Conservation (phyloP, 2,113 vertebrate genomes). For the Rissa tridactyla region DNA sequence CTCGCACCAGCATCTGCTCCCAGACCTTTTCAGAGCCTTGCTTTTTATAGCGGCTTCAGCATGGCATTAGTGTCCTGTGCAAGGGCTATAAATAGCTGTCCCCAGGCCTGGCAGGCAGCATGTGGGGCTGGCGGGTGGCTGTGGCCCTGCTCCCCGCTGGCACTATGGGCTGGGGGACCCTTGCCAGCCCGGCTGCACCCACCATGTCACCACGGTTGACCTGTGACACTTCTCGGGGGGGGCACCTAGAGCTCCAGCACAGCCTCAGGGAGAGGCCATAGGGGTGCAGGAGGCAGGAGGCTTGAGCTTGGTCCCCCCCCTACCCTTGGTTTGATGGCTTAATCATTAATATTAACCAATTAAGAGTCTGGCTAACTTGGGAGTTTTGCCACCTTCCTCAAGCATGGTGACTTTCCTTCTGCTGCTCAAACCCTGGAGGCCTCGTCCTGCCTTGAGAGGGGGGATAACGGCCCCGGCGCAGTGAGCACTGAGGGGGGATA, state of each 20-base stretch:
- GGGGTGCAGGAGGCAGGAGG: fast-evolving
- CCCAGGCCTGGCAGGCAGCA: not conserved
- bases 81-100: conserved; percentile 22
- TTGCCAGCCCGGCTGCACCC: not conserved
- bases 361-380: not conserved
- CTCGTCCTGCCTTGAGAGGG: not conserved
- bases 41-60: conserved; percentile 46
- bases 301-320: not conserved
- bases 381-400: not conserved
- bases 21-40: not conserved
- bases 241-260: not conserved
- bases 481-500: fast-evolving
- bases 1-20: not conserved
- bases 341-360: not conserved
- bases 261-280: not conserved
- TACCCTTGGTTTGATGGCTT: not conserved
- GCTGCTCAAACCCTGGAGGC: not conserved
- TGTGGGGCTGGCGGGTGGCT: not conserved
- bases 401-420: not conserved
- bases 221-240: fast-evolving
- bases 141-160: not conserved
- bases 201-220: fast-evolving
- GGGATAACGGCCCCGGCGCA: not conserved
- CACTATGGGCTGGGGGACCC: fast-evolving
- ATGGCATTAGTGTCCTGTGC: not conserved